A percentile compares a stretch with the other conserved stretches of the same genome.
phyloP scores from a whole-genome alignment of 1,140 invertebrate species.

The Drosophila sucinea region DNA sequence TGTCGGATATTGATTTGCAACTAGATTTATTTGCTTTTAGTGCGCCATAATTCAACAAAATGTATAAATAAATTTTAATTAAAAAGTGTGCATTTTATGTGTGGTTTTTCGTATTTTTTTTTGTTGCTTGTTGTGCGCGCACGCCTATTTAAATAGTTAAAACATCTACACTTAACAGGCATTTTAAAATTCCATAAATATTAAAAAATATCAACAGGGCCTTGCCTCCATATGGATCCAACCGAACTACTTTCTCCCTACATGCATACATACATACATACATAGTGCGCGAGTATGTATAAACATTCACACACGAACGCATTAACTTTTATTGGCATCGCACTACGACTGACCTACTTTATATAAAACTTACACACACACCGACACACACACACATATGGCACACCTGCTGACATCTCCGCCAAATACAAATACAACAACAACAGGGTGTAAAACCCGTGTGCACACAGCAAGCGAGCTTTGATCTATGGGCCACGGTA shows the following conservation, averaged over 20 bases:
- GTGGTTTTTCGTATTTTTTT: neutral
- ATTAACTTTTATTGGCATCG: conserved; percentile 78
- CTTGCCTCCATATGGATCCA: conserved; percentile 4
- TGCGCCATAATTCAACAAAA: neutral
- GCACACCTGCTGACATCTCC: conserved; percentile 66
- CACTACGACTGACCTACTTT: conserved; percentile 76
- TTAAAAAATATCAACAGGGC: conserved; percentile 80
- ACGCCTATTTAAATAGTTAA: conserved; percentile 59
- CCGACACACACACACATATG: conserved; percentile 25
- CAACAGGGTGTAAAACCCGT: conserved; percentile 26
- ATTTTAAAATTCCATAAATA: conserved; percentile 80
- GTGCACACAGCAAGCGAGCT: conserved; percentile 58
- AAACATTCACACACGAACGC: conserved; percentile 51
- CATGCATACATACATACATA: conserved; percentile 25
- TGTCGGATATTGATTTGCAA: neutral
- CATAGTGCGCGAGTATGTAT: neutral
- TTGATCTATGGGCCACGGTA: conserved; percentile 66
- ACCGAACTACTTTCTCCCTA: conserved; percentile 8
- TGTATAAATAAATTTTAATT: conserved; percentile 12
- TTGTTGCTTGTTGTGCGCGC: conserved; percentile 13
- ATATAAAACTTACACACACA: conserved; percentile 46
- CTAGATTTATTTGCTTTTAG: neutral
- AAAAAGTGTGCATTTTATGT: conserved; percentile 6
- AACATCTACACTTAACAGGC: conserved; percentile 63
- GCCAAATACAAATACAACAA: conserved; percentile 38